A percentile compares a stretch with the other conserved stretches of the same genome.
Evolutionary conservation across 2,113 vertebrate species (phyloP).

Genomic region (Mola mola): DNA sequence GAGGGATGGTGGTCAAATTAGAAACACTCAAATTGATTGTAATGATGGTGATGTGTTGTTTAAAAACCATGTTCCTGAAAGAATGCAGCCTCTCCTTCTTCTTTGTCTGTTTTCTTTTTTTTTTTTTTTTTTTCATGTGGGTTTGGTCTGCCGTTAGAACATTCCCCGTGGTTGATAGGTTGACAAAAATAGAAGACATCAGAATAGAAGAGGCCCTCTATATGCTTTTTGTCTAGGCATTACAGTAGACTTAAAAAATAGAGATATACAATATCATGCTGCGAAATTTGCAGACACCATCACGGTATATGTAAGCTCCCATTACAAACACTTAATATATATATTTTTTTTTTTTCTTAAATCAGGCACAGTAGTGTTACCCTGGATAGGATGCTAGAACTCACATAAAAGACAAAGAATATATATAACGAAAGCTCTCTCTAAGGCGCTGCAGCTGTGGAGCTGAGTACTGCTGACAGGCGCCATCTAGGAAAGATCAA

Average conservation of each 20-base stretch:
- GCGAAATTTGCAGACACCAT: constrained; percentile 63
- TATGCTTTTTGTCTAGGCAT: constrained; percentile 54
- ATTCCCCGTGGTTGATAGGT: constrained; percentile 22
- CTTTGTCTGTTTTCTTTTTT: background rate
- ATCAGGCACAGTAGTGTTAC: constrained; percentile 90
- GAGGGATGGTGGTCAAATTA: background rate
- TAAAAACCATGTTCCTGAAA: too few species aligned
- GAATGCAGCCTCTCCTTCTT: too few species aligned
- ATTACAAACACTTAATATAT: constrained; percentile 82
- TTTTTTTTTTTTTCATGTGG: constrained; percentile 1
- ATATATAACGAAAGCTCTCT: constrained; percentile 71
- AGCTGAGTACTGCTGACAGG: constrained; percentile 33
- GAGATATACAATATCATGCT: constrained; percentile 75
- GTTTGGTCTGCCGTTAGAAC: constrained; percentile 2
- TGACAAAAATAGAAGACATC: constrained; percentile 61
- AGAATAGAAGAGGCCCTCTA: constrained; percentile 45
- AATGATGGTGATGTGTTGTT: background rate
- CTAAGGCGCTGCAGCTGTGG: constrained; percentile 43
- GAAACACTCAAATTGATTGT: background rate
- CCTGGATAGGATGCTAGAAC: constrained; percentile 84
- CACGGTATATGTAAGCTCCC: constrained; percentile 63
- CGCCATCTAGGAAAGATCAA: constrained; percentile 17
- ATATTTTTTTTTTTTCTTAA: constrained; percentile 8
- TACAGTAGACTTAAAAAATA: constrained; percentile 78
- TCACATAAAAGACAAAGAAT: constrained; percentile 69